A percentile compares a stretch with the other conserved stretches of the same genome.
These are phyloP conservation scores for Amphiprion clarkii DNA, from an alignment of 2,797 vertebrate species.

Conservation along the genomic window DNA sequence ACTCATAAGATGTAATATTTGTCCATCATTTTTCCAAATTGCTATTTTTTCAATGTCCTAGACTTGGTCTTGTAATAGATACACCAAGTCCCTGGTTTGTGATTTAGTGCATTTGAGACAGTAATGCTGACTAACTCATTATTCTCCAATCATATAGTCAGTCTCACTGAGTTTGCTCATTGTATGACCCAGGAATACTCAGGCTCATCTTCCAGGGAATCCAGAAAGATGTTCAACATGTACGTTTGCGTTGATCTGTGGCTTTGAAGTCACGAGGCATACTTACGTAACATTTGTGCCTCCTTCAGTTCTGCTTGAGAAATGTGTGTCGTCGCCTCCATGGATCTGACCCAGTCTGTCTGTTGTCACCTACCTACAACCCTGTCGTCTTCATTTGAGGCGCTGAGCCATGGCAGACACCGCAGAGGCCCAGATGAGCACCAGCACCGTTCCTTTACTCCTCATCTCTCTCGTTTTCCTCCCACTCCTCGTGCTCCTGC, in stretches of 20 bases:
- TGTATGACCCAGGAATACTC: conserved; percentile 21
- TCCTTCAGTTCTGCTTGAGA: conserved; percentile 47
- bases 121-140: conserved; percentile 12
- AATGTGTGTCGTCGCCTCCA: conserved; percentile 36
- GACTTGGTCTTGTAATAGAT: conserved; percentile 1
- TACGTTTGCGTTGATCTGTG: conserved; percentile 42
- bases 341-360: conserved; percentile 60
- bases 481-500: conserved; percentile 46
- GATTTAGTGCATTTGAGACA: conserved; percentile 17
- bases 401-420: conserved; percentile 38
- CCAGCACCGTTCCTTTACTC: conserved; percentile 30
- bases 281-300: conserved; percentile 56
- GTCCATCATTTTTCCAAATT: not conserved
- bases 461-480: conserved; percentile 49
- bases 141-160: not conserved
- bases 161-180: conserved; percentile 14
- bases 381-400: conserved; percentile 51
- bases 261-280: conserved; percentile 49
- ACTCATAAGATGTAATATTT: conserved; percentile 5
- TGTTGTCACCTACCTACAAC: conserved; percentile 37
- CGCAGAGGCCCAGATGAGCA: conserved; percentile 55
- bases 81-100: not conserved
- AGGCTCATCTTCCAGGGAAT: conserved; percentile 7
- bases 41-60: not conserved
- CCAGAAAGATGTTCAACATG: conserved; percentile 45